Evolutionary conservation across 2,888 invertebrate genomes (phyloP).

Genomic region (Nemoura dubitans): DNA sequence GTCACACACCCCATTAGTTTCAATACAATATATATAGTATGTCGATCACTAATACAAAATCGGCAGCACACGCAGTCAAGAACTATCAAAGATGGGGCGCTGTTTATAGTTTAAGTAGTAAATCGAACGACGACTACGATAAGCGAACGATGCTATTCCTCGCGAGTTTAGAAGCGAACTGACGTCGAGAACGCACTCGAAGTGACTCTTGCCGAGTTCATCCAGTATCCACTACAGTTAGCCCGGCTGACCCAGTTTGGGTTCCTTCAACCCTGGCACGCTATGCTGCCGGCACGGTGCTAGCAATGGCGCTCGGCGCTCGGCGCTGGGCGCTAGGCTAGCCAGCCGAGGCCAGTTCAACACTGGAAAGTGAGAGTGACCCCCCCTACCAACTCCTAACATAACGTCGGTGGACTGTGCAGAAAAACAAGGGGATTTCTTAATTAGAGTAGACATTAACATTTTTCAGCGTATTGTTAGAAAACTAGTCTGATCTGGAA

Average conservation of each 20-base stretch:
- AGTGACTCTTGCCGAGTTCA: slow-evolving; percentile 58
- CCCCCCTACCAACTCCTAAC: slow-evolving; percentile 42
- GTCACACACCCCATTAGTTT: slow-evolving; percentile 62
- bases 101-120: neutral
- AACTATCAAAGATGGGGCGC: neutral
- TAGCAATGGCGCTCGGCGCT: slow-evolving; percentile 25
- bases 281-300: neutral
- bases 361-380: slow-evolving; percentile 70
- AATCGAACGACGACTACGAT: neutral
- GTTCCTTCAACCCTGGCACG: slow-evolving; percentile 69
- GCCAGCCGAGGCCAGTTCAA: slow-evolving; percentile 60
- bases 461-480: neutral
- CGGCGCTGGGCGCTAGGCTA: slow-evolving; percentile 33
- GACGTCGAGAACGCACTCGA: slow-evolving; percentile 8
- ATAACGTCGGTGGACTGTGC: no score
- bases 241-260: slow-evolving; percentile 81
- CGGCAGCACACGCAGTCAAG: neutral
- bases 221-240: slow-evolving; percentile 37
- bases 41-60: slow-evolving; percentile 2
- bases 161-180: slow-evolving; percentile 25
- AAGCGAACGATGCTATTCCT: neutral
- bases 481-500: neutral
- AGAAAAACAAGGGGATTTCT: neutral
- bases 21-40: neutral
- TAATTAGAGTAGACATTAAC: neutral